phyloP scores from a whole-genome alignment of 2,888 invertebrate species.

The Acanthoscelides obtectus region DNA sequence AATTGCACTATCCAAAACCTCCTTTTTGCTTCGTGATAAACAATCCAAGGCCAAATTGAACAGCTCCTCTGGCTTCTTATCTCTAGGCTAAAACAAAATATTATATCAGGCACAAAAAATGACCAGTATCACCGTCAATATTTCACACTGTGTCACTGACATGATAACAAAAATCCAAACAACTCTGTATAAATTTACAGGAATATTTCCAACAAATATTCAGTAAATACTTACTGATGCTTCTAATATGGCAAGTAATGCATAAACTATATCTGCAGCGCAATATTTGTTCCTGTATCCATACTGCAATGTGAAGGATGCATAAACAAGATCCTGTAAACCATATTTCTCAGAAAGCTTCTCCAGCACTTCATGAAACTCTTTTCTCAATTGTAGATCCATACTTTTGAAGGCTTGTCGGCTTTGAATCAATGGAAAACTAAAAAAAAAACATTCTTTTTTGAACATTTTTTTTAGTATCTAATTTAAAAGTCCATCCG shows the following conservation, averaged over 20 bases:
- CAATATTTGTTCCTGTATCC: constrained; percentile 77
- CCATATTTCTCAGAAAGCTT: constrained; percentile 62
- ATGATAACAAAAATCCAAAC: too few species aligned
- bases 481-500: too few species aligned
- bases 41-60: constrained; percentile 70
- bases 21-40: constrained; percentile 57
- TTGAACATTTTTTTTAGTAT: too few species aligned
- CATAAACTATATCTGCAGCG: constrained; percentile 79
- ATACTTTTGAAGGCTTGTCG: constrained; percentile 80
- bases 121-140: too few species aligned
- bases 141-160: too few species aligned
- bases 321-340: constrained; percentile 65
- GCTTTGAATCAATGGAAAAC: constrained; percentile 80
- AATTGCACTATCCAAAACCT: constrained; percentile 59
- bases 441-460: constrained; percentile 40
- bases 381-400: constrained; percentile 78
- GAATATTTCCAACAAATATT: neutral
- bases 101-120: neutral
- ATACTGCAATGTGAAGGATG: constrained; percentile 75
- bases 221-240: constrained; percentile 52
- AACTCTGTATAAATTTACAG: too few species aligned
- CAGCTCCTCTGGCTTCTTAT: constrained; percentile 60
- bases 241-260: constrained; percentile 74
- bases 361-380: constrained; percentile 68
- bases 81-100: constrained; percentile 48